A percentile compares a stretch with the other conserved stretches of the same genome.
Evolutionary conservation across 2,113 vertebrate species (phyloP).

Genomic region (Malurus melanocephalus): DNA sequence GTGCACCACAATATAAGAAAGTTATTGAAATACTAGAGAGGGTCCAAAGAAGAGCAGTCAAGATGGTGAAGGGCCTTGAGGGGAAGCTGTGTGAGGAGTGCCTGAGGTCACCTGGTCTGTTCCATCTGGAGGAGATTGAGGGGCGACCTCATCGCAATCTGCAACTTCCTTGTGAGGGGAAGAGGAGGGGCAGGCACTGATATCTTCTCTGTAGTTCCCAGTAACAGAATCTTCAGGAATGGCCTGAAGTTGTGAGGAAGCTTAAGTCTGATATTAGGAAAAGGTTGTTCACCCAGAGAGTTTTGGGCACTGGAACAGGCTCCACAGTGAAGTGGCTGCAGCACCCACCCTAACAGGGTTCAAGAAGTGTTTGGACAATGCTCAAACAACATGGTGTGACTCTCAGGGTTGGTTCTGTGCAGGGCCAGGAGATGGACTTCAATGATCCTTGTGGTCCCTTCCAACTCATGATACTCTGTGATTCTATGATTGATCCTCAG

Average conservation of each 20-base stretch:
- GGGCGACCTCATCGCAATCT: not conserved
- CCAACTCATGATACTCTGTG: not conserved
- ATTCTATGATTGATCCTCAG: not conserved
- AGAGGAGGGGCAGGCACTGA: not conserved
- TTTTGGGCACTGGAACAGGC: not conserved
- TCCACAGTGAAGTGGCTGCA: not conserved
- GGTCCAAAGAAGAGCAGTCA: not conserved
- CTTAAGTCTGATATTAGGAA: not conserved
- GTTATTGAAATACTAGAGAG: accelerated
- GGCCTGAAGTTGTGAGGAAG: not conserved
- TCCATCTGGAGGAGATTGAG: not conserved
- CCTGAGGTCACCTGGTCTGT: not conserved
- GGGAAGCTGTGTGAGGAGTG: accelerated
- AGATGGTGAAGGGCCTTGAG: not conserved
- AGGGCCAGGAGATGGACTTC: not conserved
- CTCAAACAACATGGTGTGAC: not conserved
- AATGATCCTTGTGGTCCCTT: not conserved
- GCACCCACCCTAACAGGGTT: not conserved
- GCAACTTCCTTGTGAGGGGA: not conserved
- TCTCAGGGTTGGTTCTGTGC: not conserved
- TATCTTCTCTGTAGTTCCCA: not conserved
- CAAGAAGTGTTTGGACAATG: not conserved
- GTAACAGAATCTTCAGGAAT: not conserved
- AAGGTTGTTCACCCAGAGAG: not conserved
- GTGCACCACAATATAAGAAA: accelerated